Evolutionary conservation across 2,797 vertebrate genomes (phyloP).

Genomic region (Sebastes kiyomatsui): DNA sequence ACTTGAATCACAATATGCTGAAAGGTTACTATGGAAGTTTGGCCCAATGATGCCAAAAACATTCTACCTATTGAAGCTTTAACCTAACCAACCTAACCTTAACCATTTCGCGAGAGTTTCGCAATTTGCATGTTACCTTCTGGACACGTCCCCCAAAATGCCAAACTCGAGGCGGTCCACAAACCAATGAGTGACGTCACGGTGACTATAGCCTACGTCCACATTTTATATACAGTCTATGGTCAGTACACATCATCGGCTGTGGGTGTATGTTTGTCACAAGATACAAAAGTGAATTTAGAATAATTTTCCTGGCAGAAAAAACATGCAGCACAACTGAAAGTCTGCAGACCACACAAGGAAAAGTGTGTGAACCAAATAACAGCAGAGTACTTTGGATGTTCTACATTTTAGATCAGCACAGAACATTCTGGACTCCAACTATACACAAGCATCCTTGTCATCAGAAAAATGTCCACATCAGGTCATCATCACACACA

Average conservation of each 20-base stretch:
- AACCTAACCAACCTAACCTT: too few species aligned
- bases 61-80: too few species aligned
- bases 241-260: neutral
- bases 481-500: slow-evolving; percentile 56
- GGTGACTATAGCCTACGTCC: neutral
- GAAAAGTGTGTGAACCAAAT: slow-evolving; percentile 21
- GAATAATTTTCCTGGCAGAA: neutral
- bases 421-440: slow-evolving; percentile 40
- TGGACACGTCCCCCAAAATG: neutral
- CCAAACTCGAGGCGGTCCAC: neutral
- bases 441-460: slow-evolving; percentile 35
- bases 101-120: too few species aligned
- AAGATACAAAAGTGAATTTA: neutral
- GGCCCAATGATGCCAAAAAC: too few species aligned
- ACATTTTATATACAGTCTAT: neutral
- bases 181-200: neutral
- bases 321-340: neutral
- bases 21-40: too few species aligned
- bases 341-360: neutral
- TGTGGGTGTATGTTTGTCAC: neutral
- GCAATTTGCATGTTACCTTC: too few species aligned
- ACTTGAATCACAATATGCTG: too few species aligned
- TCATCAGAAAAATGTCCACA: slow-evolving; percentile 55
- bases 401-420: slow-evolving; percentile 40
- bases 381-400: neutral